phyloP scores from a whole-genome alignment of 2,113 vertebrate genomes.

The Indicator indicator region DNA sequence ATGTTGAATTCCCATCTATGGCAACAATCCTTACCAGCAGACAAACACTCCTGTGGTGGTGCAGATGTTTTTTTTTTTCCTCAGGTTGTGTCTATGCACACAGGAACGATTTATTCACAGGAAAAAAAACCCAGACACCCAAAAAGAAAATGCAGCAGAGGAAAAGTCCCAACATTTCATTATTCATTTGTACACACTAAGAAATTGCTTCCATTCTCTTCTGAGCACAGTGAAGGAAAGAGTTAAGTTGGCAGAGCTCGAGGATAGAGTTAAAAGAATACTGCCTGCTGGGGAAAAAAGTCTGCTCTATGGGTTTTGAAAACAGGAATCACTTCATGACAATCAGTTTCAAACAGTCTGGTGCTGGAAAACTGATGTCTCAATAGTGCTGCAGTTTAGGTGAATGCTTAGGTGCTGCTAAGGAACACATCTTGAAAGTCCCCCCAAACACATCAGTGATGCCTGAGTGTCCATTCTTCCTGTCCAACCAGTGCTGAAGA shows the following conservation, averaged over 20 bases:
- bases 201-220: not conserved
- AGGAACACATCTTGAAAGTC: not conserved
- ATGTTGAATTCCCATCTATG: not conserved
- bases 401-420: not conserved
- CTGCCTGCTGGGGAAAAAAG: not conserved
- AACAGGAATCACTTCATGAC: not conserved
- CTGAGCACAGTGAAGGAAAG: too few relatives aligned
- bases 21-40: not conserved
- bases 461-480: not conserved
- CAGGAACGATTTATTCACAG: not conserved
- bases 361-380: slow-evolving; percentile 2
- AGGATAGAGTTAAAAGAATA: not conserved
- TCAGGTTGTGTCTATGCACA: not conserved
- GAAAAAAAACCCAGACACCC: not conserved
- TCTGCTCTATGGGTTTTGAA: not conserved
- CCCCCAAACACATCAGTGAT: not conserved
- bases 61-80: not conserved
- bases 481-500: not conserved
- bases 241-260: not conserved
- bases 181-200: not conserved
- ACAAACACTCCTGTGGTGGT: not conserved
- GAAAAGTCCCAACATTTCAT: not conserved
- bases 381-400: not conserved
- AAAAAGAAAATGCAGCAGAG: not conserved
- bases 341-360: not conserved